phyloP scores from a whole-genome alignment of 2,113 vertebrate species.

The Conger conger region DNA sequence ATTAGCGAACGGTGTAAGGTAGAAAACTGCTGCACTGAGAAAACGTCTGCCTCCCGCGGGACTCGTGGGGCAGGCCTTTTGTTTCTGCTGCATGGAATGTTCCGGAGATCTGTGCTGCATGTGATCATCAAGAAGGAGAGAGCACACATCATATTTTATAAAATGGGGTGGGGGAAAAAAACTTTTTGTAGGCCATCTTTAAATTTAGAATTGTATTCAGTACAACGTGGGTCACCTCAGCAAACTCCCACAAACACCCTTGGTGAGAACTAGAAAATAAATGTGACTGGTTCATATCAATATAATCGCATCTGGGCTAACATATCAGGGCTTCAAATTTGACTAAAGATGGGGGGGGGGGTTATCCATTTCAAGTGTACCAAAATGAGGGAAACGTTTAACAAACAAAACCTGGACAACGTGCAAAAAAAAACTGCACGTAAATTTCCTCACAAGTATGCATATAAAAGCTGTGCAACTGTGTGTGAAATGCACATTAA shows the following conservation, averaged over 20 bases:
- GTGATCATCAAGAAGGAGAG: neutral
- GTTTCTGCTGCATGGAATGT: conserved; percentile 16
- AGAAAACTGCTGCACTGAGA: conserved; percentile 18
- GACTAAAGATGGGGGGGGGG: neutral
- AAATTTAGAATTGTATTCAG: neutral
- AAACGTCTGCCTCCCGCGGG: conserved; percentile 27
- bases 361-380: neutral
- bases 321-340: neutral
- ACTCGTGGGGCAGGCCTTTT: conserved; percentile 26
- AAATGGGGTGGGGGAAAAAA: neutral
- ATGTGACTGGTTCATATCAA: neutral
- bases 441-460: neutral
- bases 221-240: neutral
- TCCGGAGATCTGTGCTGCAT: neutral
- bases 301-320: neutral
- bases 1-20: conserved; percentile 11
- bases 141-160: neutral
- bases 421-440: no score
- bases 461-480: neutral
- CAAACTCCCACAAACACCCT: neutral
- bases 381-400: neutral
- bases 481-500: neutral
- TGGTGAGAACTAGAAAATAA: neutral
- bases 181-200: conserved; percentile 7
- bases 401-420: no score